Conservation (phyloP, 2,888 invertebrate species). For the Drosophila paramelanica region DNA sequence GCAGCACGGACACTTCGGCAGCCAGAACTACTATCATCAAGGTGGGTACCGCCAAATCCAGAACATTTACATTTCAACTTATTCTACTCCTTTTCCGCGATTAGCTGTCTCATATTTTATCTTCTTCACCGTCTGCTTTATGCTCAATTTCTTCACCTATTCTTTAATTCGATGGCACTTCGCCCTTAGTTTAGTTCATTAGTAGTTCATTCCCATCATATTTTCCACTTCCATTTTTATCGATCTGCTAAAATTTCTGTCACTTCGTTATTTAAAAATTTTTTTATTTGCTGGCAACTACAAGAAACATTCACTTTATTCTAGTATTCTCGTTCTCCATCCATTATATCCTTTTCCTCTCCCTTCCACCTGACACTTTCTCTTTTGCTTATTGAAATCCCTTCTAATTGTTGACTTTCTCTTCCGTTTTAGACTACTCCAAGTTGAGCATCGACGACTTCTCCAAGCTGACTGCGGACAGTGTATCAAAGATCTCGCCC, state of each 20-base stretch:
- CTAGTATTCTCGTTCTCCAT: no score
- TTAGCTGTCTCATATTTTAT: not conserved
- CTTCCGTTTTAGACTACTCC: slow-evolving; percentile 85
- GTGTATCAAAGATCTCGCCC: slow-evolving; percentile 85
- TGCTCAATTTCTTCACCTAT: not conserved
- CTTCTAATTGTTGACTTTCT: not conserved
- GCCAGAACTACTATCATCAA: slow-evolving; percentile 85
- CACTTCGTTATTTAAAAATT: no score
- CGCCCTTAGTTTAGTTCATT: no score
- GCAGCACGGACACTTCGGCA: slow-evolving; percentile 83
- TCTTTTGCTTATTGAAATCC: no score
- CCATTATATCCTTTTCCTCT: no score
- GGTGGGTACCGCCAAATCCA: slow-evolving; percentile 62
- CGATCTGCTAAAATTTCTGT: no score
- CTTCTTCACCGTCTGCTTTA: not conserved
- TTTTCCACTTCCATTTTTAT: no score
- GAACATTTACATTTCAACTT: not conserved
- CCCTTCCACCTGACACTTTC: not conserved
- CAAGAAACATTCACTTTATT: no score
- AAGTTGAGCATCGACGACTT: slow-evolving; percentile 86
- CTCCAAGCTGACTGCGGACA: slow-evolving; percentile 85
- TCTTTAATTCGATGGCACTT: not conserved
- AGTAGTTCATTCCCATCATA: no score
- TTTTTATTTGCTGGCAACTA: no score
- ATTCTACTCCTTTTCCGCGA: not conserved